Evolutionary conservation across 1,140 invertebrate species (phyloP), one percentile per base, ranked within the genome.

Genomic region (Halotydeus destructor): DNA sequence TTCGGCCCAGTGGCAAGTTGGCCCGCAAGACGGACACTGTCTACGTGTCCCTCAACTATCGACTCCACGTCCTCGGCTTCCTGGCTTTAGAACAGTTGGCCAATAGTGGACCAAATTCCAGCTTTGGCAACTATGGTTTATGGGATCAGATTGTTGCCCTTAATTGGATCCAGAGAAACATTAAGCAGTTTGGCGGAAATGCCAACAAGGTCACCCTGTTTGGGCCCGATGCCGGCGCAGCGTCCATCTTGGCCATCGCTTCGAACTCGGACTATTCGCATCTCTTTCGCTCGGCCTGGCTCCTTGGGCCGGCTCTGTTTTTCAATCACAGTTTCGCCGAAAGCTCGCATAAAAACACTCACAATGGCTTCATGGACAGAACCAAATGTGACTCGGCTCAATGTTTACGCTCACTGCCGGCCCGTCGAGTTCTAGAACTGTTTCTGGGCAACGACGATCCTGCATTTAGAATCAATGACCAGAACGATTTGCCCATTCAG

Each of bases 41-140:
- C 19, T 51, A 97, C 1, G 88, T 99, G 0, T 83, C 89, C 0
- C 69, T 98, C 38, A 97, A 98, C 60, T 99, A 97, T 61, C 72
- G 93, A 19, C 67, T 98, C 1, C 89, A 91, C 39, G 83, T 85
- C 45, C 64, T 97, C 32, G 84, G 79, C 78, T 54, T 53, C 30
- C 38, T 54, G 36, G 44, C 49, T 31, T 28, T 51, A 8, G 52
- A 44, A 33, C 34, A 46, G 11, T 35, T 47, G 3, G 31, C 43
- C 5, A 42, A 44, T 31, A 31, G 44, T 24, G 41, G 22, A 43
- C 34, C 11, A 43, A 46, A 26, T 5, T 52, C 55, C 39, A 53
- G 57, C 5, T 48, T 53, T 12, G 65, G 65, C 11, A 67, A 67
- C 51, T 65, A 57, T 52, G 65, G 64, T 14, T 44, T 67, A 38